Base-by-base conservation (phyloP, 2,797 vertebrate genomes). In the Gobionotothen gibberifrons region DNA sequence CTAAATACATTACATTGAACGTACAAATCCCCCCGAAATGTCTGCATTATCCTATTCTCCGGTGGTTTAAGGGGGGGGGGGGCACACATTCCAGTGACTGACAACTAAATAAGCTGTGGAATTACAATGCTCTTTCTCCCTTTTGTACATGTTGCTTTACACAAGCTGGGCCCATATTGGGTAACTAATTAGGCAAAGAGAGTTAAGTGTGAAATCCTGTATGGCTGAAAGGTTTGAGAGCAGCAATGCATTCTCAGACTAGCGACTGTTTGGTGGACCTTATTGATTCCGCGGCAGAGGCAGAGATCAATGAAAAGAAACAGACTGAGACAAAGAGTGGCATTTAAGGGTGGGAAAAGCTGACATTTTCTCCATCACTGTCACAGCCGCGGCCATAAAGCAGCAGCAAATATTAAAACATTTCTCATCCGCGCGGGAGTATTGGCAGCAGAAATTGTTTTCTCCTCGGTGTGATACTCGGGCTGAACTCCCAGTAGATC, bases 401-500 rank as follows among this genome's bases (percentile, higher is more conserved):
- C 96, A 96, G 96, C 94, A 87, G 95, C 96, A 96, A 97, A 97
- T 98, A 98, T 98, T 97, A 98, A 97, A 98, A 97, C 97, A 98
- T 98, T 97, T 96, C 96, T 98, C 97, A 98, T 97, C 95, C 93
- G 95, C 87, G 94, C 94, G 90, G 92, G 94, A 95, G 96, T 98
- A 98, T 98, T 98, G 97, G 97, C 97, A 98, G 96, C 95, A 97
- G 96, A 97, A 97, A 97, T 97, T 97, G 96, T 97, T 97, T 97
- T 97, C 96, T 96, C 86, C 95, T 95, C 94, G 93, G 95, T 96
- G 96, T 97, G 96, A 96, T 96, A 97, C 95, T 96, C 95, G 92
- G 91, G 94, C 96, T 96, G 96, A 97, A 97, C 96, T 96, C 96
- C 95, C 92, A 92, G 96, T 95, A 91, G 91, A 92, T 96, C 96